Conservation (phyloP, 23 tunicate genomes). For the Trididemnum miniatum region DNA sequence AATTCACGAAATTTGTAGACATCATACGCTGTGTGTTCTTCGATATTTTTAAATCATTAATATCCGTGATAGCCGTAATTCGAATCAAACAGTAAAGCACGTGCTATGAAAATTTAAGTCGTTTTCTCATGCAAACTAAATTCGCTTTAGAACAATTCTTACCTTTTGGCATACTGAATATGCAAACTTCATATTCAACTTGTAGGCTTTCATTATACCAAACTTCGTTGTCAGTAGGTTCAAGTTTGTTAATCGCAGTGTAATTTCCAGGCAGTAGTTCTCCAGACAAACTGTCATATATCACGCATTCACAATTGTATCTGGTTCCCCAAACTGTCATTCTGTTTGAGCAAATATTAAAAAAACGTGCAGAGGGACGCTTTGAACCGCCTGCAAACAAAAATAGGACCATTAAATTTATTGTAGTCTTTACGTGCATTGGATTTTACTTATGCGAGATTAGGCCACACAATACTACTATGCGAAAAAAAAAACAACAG, state of each 20-base stretch:
- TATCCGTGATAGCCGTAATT: too few relatives aligned
- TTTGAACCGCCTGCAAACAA: background rate
- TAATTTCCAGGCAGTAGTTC: slow-evolving; percentile 16
- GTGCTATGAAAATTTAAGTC: too few relatives aligned
- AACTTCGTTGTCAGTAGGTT: background rate
- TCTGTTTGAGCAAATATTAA: slow-evolving; percentile 27
- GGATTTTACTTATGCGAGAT: too few relatives aligned
- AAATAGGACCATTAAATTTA: too few relatives aligned
- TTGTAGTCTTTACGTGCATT: too few relatives aligned
- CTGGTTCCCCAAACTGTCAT: slow-evolving; percentile 6
- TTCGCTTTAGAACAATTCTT: background rate
- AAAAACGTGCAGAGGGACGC: background rate
- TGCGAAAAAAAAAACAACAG: too few relatives aligned
- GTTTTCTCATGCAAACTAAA: too few relatives aligned
- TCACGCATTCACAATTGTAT: slow-evolving; percentile 40
- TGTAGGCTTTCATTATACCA: background rate
- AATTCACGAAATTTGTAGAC: too few relatives aligned
- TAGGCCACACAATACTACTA: too few relatives aligned
- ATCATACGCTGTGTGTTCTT: too few relatives aligned
- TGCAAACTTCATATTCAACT: slow-evolving; percentile 20
- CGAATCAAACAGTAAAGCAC: too few relatives aligned
- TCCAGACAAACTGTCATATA: slow-evolving; percentile 42
- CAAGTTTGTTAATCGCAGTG: background rate
- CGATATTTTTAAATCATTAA: too few relatives aligned
- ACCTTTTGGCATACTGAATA: slow-evolving; percentile 26